phyloP scores from a whole-genome alignment of 2,113 vertebrate genomes.

The Oxyruncus cristatus region DNA sequence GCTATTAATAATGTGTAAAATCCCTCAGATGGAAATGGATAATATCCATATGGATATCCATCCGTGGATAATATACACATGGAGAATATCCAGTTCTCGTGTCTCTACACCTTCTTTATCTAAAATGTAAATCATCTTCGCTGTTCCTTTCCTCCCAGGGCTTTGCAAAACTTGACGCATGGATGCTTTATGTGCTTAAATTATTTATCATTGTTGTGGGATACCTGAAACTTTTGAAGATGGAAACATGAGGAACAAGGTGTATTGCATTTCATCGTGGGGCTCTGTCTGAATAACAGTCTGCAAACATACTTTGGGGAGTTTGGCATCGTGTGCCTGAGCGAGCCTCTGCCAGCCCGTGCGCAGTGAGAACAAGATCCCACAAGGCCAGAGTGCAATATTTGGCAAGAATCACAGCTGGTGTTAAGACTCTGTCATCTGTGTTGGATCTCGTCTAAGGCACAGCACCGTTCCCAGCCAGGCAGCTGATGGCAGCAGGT shows the following conservation, averaged over 20 bases:
- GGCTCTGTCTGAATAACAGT: background rate
- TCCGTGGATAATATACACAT: background rate
- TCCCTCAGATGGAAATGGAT: background rate
- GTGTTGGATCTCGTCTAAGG: background rate
- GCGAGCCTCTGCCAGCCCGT: background rate
- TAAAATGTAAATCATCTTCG: background rate
- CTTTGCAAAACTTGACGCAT: background rate
- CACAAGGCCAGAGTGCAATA: background rate
- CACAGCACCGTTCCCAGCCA: background rate
- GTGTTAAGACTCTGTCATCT: background rate
- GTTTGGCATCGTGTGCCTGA: background rate
- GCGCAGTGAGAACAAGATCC: accelerated
- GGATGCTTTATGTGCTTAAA: background rate
- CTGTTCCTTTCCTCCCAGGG: background rate
- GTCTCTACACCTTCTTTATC: background rate
- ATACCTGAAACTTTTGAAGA: constrained; percentile 16
- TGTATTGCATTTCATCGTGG: background rate
- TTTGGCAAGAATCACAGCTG: background rate
- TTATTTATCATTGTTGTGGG: constrained; percentile 12
- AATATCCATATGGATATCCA: background rate
- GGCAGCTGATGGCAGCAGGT: background rate
- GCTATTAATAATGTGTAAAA: background rate
- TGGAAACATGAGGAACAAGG: background rate
- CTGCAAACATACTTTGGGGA: background rate
- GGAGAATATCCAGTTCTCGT: background rate